A percentile compares a stretch with the other conserved stretches of the same genome.
Conservation (phyloP, 2,797 vertebrate genomes). For the Poeciliopsis paucimaculata region DNA sequence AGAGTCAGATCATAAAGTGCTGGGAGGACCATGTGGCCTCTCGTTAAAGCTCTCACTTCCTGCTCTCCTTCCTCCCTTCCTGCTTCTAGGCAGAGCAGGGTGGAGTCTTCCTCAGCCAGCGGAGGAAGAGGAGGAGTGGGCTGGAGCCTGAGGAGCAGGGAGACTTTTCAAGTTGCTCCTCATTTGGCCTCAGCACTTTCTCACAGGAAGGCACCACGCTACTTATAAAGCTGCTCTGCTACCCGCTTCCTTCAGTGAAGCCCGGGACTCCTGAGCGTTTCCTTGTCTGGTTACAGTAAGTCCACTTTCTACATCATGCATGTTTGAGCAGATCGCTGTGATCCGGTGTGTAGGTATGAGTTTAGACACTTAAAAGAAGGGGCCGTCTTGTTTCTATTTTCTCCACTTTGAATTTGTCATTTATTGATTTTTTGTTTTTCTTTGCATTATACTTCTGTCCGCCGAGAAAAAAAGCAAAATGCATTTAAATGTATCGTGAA, state of each 20-base stretch:
- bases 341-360: conserved; percentile 24
- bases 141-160: conserved; percentile 30
- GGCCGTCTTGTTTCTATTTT: conserved; percentile 1
- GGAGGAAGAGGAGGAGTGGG: conserved; percentile 41
- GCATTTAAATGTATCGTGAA: neutral
- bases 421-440: neutral
- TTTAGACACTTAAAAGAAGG: conserved; percentile 12
- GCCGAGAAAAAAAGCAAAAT: neutral
- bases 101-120: conserved; percentile 42
- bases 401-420: neutral
- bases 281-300: conserved; percentile 48
- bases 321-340: conserved; percentile 23
- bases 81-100: conserved; percentile 44
- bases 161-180: conserved; percentile 58
- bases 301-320: conserved; percentile 35
- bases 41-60: conserved; percentile 55
- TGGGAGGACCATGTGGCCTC: conserved; percentile 28
- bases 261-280: neutral
- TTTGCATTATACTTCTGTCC: neutral
- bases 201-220: neutral
- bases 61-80: conserved; percentile 52
- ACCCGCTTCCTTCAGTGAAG: conserved; percentile 5
- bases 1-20: conserved; percentile 20
- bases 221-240: neutral
- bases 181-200: conserved; percentile 24